phyloP scores from a whole-genome alignment of 2,888 invertebrate genomes.

The Folsomia candida region DNA sequence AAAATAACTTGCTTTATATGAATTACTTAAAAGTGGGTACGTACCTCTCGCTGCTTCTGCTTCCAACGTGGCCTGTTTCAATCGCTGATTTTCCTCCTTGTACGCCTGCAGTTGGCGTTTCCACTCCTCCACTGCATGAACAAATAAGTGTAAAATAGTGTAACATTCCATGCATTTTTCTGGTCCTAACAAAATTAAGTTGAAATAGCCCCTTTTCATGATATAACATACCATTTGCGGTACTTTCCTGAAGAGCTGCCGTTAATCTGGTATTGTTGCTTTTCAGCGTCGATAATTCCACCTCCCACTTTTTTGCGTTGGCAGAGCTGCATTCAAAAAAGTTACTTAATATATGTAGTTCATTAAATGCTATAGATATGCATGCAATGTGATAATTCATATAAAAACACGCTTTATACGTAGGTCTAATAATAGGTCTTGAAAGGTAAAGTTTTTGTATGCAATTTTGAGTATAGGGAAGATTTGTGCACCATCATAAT shows the following conservation, averaged over 20 bases:
- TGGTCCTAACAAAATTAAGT: no score
- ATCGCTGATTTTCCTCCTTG: slow-evolving; percentile 81
- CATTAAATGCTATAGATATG: no score
- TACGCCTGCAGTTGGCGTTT: slow-evolving; percentile 90
- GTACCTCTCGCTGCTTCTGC: slow-evolving; percentile 51
- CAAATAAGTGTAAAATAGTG: no score
- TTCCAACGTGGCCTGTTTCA: slow-evolving; percentile 58
- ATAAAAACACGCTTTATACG: no score
- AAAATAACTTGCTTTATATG: no score
- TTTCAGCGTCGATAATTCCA: slow-evolving; percentile 89
- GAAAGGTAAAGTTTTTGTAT: no score
- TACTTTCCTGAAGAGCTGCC: slow-evolving; percentile 90
- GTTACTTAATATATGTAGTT: neutral
- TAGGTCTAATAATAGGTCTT: no score
- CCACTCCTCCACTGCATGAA: slow-evolving; percentile 19
- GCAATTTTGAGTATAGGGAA: no score
- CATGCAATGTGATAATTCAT: no score
- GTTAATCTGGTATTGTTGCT: slow-evolving; percentile 92
- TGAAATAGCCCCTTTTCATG: slow-evolving; percentile 96
- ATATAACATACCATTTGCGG: slow-evolving; percentile 97
- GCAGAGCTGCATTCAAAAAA: slow-evolving; percentile 68
- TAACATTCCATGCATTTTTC: no score
- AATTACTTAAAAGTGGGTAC: no score
- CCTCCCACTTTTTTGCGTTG: slow-evolving; percentile 98
- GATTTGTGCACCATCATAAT: neutral